Percentiles rank a stretch among this genome's conserved stretches.
Conservation (phyloP, 92 coral and sea anemone species). For the Blastomussa wellsi region DNA sequence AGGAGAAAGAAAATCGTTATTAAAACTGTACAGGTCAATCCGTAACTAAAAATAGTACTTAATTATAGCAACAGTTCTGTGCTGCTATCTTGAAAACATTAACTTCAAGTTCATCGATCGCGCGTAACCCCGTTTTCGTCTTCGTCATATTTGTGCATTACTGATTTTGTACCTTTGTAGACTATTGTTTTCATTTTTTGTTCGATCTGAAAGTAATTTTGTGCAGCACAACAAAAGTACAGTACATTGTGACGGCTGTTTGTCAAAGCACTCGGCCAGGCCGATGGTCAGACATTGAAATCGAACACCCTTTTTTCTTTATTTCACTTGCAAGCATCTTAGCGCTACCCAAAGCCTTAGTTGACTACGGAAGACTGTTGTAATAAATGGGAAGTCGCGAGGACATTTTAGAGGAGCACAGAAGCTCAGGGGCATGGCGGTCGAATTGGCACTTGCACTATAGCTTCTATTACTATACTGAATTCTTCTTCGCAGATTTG, state of each 20-base stretch:
- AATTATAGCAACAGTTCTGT: too few species aligned
- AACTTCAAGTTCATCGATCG: neutral
- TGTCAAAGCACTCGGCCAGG: neutral
- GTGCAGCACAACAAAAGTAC: neutral
- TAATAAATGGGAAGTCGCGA: neutral
- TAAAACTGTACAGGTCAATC: too few species aligned
- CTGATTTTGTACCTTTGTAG: neutral
- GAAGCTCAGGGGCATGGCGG: neutral
- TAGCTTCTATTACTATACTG: slow-evolving; percentile 2
- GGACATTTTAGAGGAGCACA: neutral
- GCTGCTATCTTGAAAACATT: neutral
- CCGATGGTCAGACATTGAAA: neutral
- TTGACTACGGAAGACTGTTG: neutral
- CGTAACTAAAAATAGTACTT: too few species aligned
- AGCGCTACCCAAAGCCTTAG: neutral
- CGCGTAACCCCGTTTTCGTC: neutral
- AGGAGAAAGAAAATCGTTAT: too few species aligned
- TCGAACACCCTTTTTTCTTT: neutral
- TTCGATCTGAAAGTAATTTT: neutral
- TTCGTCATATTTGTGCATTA: neutral
- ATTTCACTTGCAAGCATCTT: neutral
- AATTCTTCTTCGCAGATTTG: neutral
- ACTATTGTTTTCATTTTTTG: neutral
- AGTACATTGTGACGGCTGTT: neutral
- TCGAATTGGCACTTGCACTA: neutral